These are phyloP conservation scores for Synanthedon vespiformis DNA, from an alignment of 2,888 invertebrate genomes.

Conservation along the genomic window DNA sequence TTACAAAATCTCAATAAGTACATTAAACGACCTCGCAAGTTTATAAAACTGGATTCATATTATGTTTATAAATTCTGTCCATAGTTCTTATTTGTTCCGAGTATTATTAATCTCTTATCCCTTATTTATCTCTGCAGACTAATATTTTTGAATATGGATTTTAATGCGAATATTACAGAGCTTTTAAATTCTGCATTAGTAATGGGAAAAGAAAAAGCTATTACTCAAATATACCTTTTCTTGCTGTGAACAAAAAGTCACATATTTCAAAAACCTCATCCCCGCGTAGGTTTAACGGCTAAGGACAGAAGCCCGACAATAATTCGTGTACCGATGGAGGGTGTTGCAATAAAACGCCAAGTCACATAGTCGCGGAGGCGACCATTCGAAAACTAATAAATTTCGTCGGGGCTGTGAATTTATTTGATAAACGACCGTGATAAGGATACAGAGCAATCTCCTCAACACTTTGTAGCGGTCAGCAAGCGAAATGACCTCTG, in stretches of 20 bases:
- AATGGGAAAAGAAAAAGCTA: too few species aligned
- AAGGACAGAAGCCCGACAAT: conserved; percentile 23
- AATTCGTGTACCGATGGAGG: conserved; percentile 31
- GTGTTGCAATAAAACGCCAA: conserved; percentile 40
- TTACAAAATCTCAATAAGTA: too few species aligned
- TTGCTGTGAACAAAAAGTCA: conserved; percentile 1
- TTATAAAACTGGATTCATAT: too few species aligned
- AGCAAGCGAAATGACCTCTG: conserved; percentile 13
- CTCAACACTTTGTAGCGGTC: conserved; percentile 36
- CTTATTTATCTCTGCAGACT: too few species aligned
- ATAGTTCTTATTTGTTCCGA: too few species aligned
- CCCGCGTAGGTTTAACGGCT: conserved; percentile 8
- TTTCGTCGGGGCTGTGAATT: conserved; percentile 55
- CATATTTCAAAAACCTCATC: conserved; percentile 19
- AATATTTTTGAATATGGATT: too few species aligned
- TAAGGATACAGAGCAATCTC: conserved; percentile 38
- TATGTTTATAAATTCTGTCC: too few species aligned
- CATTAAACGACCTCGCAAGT: too few species aligned
- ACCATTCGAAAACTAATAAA: conserved; percentile 60
- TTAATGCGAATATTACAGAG: too few species aligned
- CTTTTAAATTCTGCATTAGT: too few species aligned
- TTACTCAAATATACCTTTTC: background rate
- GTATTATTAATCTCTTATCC: too few species aligned
- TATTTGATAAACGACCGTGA: conserved; percentile 60
- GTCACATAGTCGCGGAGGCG: conserved; percentile 41